A percentile compares a stretch with the other conserved stretches of the same genome.
phyloP scores from a whole-genome alignment of 2,113 vertebrate species.

The Leptodactylus fuscus region DNA sequence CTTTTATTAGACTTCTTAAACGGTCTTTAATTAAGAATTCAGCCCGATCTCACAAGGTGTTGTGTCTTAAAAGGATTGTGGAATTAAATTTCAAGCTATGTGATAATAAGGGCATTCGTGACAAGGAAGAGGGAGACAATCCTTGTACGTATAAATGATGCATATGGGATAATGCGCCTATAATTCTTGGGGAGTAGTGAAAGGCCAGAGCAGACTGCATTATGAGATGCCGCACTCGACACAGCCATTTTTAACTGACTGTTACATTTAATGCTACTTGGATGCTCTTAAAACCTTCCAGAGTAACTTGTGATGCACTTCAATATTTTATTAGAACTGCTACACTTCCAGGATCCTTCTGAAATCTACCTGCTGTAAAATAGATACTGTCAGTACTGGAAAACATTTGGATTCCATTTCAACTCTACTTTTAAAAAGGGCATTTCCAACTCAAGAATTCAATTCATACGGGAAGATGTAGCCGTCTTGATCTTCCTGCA shows the following conservation, averaged over 20 bases:
- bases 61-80: conserved; percentile 5
- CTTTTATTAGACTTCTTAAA: conserved; percentile 37
- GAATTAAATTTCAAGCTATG: neutral
- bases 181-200: conserved; percentile 52
- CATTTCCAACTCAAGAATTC: neutral
- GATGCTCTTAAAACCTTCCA: conserved; percentile 53
- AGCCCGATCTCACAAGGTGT: neutral
- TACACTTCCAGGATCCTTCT: conserved; percentile 6
- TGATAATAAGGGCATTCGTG: conserved; percentile 42
- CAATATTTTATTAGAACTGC: conserved; percentile 54
- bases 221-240: conserved; percentile 31
- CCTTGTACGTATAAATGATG: conserved; percentile 54
- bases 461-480: neutral
- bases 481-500: neutral
- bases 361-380: conserved; percentile 40
- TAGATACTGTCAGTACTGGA: conserved; percentile 14
- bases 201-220: conserved; percentile 39
- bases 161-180: conserved; percentile 46
- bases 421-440: conserved; percentile 12
- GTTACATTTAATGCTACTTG: conserved; percentile 54
- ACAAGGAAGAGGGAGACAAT: conserved; percentile 35
- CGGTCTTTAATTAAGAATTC: conserved; percentile 32
- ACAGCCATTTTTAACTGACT: conserved; percentile 47
- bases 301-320: conserved; percentile 52
- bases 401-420: conserved; percentile 32